phyloP scores from a whole-genome alignment of 2,113 vertebrate genomes.

The Alosa alosa region DNA sequence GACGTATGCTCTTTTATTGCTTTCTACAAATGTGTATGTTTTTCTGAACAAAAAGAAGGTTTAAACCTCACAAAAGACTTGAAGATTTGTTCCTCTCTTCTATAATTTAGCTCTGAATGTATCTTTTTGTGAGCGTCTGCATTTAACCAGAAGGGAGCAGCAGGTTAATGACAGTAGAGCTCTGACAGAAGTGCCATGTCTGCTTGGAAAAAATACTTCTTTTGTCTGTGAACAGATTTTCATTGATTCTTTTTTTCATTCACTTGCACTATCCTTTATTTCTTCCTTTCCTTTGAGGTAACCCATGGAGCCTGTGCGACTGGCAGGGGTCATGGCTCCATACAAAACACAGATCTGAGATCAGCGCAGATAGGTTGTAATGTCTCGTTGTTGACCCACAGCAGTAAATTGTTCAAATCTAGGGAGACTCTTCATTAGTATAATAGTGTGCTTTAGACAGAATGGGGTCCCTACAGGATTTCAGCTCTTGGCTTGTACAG shows the following conservation, averaged over 20 bases:
- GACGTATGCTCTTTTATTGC: neutral
- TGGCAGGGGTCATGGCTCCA: neutral
- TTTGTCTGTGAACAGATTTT: neutral
- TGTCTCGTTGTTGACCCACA: slow-evolving; percentile 18
- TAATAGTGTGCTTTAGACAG: neutral
- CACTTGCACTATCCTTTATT: neutral
- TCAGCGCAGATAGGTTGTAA: neutral
- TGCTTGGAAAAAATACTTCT: slow-evolving; percentile 17
- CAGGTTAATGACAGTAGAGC: slow-evolving; percentile 17
- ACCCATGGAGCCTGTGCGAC: neutral
- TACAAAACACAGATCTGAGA: neutral
- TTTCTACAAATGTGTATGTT: neutral
- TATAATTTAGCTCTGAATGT: neutral
- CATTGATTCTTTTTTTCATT: neutral
- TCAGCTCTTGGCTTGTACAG: neutral
- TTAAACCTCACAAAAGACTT: neutral
- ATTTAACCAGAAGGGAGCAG: neutral
- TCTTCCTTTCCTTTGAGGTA: neutral
- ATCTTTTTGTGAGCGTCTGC: neutral
- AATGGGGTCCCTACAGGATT: neutral
- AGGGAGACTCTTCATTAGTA: slow-evolving; percentile 15
- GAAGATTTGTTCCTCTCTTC: neutral
- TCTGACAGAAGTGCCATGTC: neutral
- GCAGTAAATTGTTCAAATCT: slow-evolving; percentile 16
- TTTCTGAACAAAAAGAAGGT: neutral